Base-by-base conservation (phyloP, 1,140 invertebrate genomes). In the Streblospio benedicti region DNA sequence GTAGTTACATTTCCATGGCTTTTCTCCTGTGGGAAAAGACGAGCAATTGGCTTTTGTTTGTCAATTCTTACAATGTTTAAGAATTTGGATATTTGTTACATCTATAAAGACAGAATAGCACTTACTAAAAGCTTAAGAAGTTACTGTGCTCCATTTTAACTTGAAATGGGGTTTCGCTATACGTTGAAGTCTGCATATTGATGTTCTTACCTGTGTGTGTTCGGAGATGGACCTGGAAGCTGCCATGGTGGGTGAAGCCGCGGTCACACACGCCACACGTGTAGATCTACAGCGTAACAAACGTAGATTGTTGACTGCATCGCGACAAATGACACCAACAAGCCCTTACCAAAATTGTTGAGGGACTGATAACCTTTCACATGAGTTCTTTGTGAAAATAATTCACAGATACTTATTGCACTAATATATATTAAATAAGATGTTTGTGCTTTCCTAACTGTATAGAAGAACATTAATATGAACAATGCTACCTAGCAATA, bases 141-240 rank as follows among this genome's bases (percentile, higher is more conserved):
- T n/a, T n/a, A n/a, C n/a, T n/a, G n/a, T n/a, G n/a, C n/a, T n/a
- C n/a, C n/a, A n/a, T n/a, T n/a, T n/a, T n/a, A n/a, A n/a, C n/a
- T n/a, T n/a, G n/a, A n/a, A n/a, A n/a, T n/a, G n/a, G n/a, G n/a
- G n/a, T n/a, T n/a, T n/a, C n/a, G n/a, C n/a, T n/a, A n/a, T n/a
- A n/a, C n/a, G n/a, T n/a, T n/a, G n/a, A n/a, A n/a, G n/a, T n/a
- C n/a, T n/a, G n/a, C n/a, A n/a, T n/a, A n/a, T n/a, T n/a, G n/a
- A n/a, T n/a, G n/a, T 95, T 95, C 79, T 94, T 90, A 2, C 93
- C 93, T 23, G 91, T 95, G 76, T 99, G 96, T 62, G 99, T 80
- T 63, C 95, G 83, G 70, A 97, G 81, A 78, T 99, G 97, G 0
- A 96, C 99, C 79, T 99, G 99, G 49, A 99, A 81, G 79, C 99